Base-by-base conservation (phyloP, 2,888 invertebrate genomes). In the Lasius fuliginosus region DNA sequence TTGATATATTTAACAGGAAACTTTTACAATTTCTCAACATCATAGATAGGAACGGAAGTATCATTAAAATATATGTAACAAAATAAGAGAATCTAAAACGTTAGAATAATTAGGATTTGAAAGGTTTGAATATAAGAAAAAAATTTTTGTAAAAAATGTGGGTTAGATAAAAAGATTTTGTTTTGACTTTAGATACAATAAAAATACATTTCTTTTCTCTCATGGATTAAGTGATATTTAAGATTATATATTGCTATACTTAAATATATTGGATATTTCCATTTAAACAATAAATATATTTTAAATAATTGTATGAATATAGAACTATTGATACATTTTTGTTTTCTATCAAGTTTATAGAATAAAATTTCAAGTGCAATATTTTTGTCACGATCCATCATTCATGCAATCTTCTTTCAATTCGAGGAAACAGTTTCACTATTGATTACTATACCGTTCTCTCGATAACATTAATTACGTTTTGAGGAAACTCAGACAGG, bases 401-500 rank as follows among this genome's bases (percentile, higher is more conserved):
- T 12, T 3, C 3, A 1, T 18, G 27, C 18, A 60, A 42, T 53
- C 18, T 64, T 11, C 23, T 49, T 65, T 75, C 11, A 18, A 0
- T 53, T 76, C 1, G 4, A 36, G 12, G 23, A 36, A 49, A 58
- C 8, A 56, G 27, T 62, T 76, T 18, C 46, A 36, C n/a, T 9
- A 8, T 62, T 64, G 64, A 49, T 64, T 75, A 58, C 33, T 15
- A 12, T 49, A 42, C 18, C 12, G 18, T 64, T 36, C 1, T 18
- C 64, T 58, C 1, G 12, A 4, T 53, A n/a, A 53, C 30, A 76
- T 49, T 76, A 76, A 76, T 76, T 76, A 76, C 27, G n/a, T 53
- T 76, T 60, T 42, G 53, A 76, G 23, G 23, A 76, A 65, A 49
- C 36, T 18, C 18, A 18, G 53, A 49, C 23, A 36, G 12, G 8